Base-by-base conservation (phyloP, 37 sponge, comb jelly and placozoan species). In the Hormiphora californensis region DNA sequence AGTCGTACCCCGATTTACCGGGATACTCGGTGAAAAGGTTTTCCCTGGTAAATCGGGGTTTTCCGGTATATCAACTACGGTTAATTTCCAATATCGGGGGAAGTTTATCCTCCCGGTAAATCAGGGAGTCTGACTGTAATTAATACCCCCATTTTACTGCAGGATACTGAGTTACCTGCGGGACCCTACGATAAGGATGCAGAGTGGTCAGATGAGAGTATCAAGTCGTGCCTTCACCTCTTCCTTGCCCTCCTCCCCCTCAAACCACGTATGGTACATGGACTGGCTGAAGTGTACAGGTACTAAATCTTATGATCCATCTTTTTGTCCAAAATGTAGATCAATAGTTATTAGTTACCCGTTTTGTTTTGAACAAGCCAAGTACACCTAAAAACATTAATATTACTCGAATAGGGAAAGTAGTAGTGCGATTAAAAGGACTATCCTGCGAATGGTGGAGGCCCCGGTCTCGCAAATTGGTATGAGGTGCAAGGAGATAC, bases 171-270 rank as follows among this genome's bases (percentile, higher is more conserved):
- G 63, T 54, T 31, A 33, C 65, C n/a, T 43, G 23, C 30, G 2
- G 61, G 81, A 40, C 81, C 81, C 28, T 73, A 73, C 25, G 81
- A 73, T 41, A 73, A 73, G 81, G 81, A 73, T 19, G 21, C 23
- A 22, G 30, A 73, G 81, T 73, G 81, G 81, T 43, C 81, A 25
- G 81, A 73, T 43, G 81, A 73, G 36, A 73, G 81, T 33, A 73
- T 73, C 9, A 93, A 89, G 39, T 85, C 90, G 25, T 93, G 93
- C 63, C 63, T 93, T 32, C 88, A 85, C 11, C 92, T 93, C 0
- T 98, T 95, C 86, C 86, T 95, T 32, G 85, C 92, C 11, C 88
- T 98, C 5, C 90, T 98, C 37, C 94, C 99, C 25, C 91, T 92
- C 67, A 98, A 98, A 61, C 93, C 90, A 78, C 90, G 88, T 32